Percentiles rank a stretch among this genome's conserved stretches.
phyloP scores from a whole-genome alignment of 2,113 vertebrate genomes.

The Otus sunia region DNA sequence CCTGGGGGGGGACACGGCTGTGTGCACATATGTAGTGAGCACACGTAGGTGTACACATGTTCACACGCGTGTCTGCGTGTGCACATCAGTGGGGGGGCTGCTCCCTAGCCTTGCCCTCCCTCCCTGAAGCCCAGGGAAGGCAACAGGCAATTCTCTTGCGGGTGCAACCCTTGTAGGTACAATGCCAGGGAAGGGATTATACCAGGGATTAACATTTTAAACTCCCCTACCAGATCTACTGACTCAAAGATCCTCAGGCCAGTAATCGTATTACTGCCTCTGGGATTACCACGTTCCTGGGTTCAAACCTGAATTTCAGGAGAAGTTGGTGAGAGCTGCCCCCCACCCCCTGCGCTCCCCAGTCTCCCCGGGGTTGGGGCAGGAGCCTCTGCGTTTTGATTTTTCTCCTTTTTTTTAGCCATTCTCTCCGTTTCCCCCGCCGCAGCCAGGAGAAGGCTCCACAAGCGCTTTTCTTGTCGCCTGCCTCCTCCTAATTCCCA shows the following conservation, averaged over 20 bases:
- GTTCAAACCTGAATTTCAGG: constrained; percentile 77
- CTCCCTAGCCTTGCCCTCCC: not conserved
- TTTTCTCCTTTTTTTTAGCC: not conserved
- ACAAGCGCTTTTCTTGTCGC: constrained; percentile 59
- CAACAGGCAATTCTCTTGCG: constrained; percentile 55
- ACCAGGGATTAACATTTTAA: constrained; percentile 89
- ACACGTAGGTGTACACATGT: fast-evolving
- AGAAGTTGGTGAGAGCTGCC: constrained; percentile 42
- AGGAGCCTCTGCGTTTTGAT: fast-evolving
- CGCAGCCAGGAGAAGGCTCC: constrained; percentile 7
- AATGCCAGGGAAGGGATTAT: constrained; percentile 82
- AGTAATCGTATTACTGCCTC: constrained; percentile 81
- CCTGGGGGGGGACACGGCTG: not conserved
- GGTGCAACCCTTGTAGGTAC: constrained; percentile 62
- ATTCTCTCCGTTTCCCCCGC: not conserved
- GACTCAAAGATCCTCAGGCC: constrained; percentile 78
- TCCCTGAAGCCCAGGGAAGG: not conserved
- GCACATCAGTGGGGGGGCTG: fast-evolving
- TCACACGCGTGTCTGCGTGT: not conserved
- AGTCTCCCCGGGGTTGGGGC: not conserved
- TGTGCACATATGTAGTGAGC: fast-evolving
- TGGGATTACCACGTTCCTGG: constrained; percentile 74
- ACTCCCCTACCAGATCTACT: constrained; percentile 81
- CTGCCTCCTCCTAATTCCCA: constrained; percentile 77
- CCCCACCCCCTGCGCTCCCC: fast-evolving